A percentile compares a stretch with the other conserved stretches of the same genome.
phyloP scores from a whole-genome alignment of 2,888 invertebrate species.

The Pyrocoelia pectoralis region DNA sequence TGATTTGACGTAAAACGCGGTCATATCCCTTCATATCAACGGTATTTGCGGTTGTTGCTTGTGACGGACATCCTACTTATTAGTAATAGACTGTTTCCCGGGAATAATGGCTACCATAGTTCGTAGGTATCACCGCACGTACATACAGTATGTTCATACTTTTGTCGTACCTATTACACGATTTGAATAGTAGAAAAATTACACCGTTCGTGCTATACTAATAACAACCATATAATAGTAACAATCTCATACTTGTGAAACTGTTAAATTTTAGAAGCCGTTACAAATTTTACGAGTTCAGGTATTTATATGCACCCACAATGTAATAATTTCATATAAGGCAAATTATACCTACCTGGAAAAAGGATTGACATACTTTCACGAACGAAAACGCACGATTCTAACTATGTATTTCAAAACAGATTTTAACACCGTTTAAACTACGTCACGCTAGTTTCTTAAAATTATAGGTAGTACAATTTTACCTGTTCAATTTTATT shows the following conservation, averaged over 20 bases:
- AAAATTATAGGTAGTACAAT: not conserved
- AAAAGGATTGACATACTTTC: not conserved
- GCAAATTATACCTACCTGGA: not conserved
- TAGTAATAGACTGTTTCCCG: conserved; percentile 49
- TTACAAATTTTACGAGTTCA: not conserved
- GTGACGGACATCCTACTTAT: conserved; percentile 48
- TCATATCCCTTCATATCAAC: conserved; percentile 42
- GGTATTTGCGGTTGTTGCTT: conserved; percentile 41
- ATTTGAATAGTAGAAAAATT: too few relatives aligned
- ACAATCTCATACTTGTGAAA: not conserved
- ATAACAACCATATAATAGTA: not conserved
- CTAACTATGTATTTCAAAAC: not conserved
- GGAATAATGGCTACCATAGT: conserved; percentile 43
- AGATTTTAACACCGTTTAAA: not conserved
- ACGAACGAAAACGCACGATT: not conserved
- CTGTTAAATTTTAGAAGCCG: conserved; percentile 1
- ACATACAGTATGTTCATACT: conserved; percentile 23
- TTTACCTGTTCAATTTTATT: too few relatives aligned
- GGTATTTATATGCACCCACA: not conserved
- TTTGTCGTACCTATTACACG: not conserved
- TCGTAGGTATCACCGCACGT: conserved; percentile 41
- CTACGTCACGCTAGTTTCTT: not conserved
- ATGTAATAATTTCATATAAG: not conserved
- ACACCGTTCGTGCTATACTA: not conserved
- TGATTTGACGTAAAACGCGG: conserved; percentile 37